phyloP scores from a whole-genome alignment of 1,140 invertebrate genomes.

The Harlomillsia oculata region DNA sequence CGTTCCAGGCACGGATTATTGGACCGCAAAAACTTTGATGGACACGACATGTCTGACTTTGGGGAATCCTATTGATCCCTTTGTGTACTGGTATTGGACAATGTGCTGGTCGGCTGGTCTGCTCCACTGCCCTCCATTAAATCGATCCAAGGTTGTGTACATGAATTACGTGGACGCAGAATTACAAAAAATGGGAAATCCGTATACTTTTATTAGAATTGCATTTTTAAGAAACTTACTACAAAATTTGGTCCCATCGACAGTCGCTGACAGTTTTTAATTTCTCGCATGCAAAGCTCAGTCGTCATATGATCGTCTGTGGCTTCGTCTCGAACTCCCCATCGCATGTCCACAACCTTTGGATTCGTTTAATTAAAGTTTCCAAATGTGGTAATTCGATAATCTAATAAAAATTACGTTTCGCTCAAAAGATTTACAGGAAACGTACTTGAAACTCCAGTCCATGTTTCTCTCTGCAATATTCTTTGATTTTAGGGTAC shows the following conservation, averaged over 20 bases:
- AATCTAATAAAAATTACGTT: neutral
- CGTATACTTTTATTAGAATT: slow-evolving; percentile 2
- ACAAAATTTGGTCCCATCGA: slow-evolving; percentile 99
- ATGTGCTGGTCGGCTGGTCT: too few species aligned
- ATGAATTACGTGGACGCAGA: too few species aligned
- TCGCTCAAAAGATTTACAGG: slow-evolving; percentile 3
- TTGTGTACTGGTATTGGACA: too few species aligned
- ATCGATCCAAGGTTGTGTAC: too few species aligned
- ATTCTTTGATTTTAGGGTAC: slow-evolving; percentile 93
- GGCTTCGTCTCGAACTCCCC: slow-evolving; percentile 92
- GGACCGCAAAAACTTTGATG: too few species aligned
- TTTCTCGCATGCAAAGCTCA: slow-evolving; percentile 94
- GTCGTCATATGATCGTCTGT: slow-evolving; percentile 99
- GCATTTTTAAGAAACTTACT: slow-evolving; percentile 43
- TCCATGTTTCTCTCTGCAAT: slow-evolving; percentile 91
- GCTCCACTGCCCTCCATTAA: too few species aligned
- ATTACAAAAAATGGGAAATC: too few species aligned
- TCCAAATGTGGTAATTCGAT: neutral
- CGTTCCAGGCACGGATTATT: too few species aligned
- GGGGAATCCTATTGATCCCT: too few species aligned
- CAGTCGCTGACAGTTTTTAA: slow-evolving; percentile 89
- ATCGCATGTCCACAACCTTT: slow-evolving; percentile 96
- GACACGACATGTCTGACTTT: too few species aligned
- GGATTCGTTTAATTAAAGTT: slow-evolving; percentile 27
- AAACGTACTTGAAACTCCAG: slow-evolving; percentile 90